phyloP scores from a whole-genome alignment of 2,888 invertebrate genomes.

The Zaprionus lineosus region DNA sequence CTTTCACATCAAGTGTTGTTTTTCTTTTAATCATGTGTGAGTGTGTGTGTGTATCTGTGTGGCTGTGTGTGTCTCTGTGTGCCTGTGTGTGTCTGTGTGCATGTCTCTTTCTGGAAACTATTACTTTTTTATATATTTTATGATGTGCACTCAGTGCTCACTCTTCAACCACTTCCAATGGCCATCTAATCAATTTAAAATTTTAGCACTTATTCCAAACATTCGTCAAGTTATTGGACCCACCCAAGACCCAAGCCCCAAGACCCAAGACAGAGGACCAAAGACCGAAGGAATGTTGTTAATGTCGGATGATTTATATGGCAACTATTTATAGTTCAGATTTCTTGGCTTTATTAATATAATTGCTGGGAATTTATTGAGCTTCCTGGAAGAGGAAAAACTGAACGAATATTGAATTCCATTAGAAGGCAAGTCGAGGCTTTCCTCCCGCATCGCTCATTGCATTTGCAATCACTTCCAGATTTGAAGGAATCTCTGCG shows the following conservation, averaged over 20 bases:
- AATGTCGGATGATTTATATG: too few relatives aligned
- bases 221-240: slow-evolving; percentile 35
- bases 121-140: slow-evolving; percentile 34
- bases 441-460: too few relatives aligned
- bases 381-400: too few relatives aligned
- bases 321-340: too few relatives aligned
- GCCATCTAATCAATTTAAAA: slow-evolving; percentile 35
- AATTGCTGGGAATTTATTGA: too few relatives aligned
- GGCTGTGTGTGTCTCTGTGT: not conserved
- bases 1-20: slow-evolving; percentile 44
- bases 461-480: too few relatives aligned
- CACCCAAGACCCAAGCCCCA: not conserved
- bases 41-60: not conserved
- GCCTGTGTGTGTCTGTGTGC: not conserved
- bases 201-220: slow-evolving; percentile 40
- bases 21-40: slow-evolving; percentile 1
- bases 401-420: too few relatives aligned
- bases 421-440: too few relatives aligned
- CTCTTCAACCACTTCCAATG: slow-evolving; percentile 9
- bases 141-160: slow-evolving; percentile 24
- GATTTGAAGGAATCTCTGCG: too few relatives aligned
- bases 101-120: slow-evolving; percentile 14
- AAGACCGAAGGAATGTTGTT: too few relatives aligned
- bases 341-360: too few relatives aligned
- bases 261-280: too few relatives aligned